Percentiles rank a stretch among this genome's conserved stretches.
phyloP scores from a whole-genome alignment of 2,888 invertebrate genomes.

The Panopea generosa region DNA sequence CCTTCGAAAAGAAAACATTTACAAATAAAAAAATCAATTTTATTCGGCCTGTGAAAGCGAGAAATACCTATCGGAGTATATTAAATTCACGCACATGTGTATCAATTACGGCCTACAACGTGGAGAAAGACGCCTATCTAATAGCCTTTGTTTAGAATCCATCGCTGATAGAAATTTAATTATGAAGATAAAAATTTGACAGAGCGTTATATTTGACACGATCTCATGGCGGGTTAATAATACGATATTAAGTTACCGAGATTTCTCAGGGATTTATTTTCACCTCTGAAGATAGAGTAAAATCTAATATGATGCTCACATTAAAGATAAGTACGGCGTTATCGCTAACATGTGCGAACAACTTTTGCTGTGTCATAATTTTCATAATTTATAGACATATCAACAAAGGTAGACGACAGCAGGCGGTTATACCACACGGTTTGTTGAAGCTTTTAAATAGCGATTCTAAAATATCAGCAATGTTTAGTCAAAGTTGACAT shows the following conservation, averaged over 20 bases:
- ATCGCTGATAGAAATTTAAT: conserved; percentile 50
- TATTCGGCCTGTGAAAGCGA: too few species aligned
- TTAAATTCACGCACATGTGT: too few species aligned
- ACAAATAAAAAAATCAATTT: too few species aligned
- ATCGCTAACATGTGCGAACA: background rate
- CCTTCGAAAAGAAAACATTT: too few species aligned
- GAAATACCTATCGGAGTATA: too few species aligned
- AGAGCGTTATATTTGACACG: conserved; percentile 42
- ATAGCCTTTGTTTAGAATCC: background rate
- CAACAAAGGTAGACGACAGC: too few species aligned
- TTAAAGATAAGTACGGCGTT: conserved; percentile 5
- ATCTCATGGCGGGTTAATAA: conserved; percentile 18
- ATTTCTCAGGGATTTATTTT: conserved; percentile 31
- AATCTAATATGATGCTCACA: background rate
- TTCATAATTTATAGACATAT: background rate
- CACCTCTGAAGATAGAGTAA: conserved; percentile 24
- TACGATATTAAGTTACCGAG: conserved; percentile 17
- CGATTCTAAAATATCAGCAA: too few species aligned
- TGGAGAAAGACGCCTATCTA: too few species aligned
- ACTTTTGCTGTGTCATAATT: background rate
- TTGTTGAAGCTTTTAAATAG: too few species aligned
- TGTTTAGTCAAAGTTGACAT: too few species aligned
- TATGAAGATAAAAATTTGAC: conserved; percentile 37
- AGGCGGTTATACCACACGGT: too few species aligned
- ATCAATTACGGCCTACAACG: too few species aligned